Evolutionary conservation across 2,888 invertebrate genomes (phyloP).

Genomic region (Noctua janthina): DNA sequence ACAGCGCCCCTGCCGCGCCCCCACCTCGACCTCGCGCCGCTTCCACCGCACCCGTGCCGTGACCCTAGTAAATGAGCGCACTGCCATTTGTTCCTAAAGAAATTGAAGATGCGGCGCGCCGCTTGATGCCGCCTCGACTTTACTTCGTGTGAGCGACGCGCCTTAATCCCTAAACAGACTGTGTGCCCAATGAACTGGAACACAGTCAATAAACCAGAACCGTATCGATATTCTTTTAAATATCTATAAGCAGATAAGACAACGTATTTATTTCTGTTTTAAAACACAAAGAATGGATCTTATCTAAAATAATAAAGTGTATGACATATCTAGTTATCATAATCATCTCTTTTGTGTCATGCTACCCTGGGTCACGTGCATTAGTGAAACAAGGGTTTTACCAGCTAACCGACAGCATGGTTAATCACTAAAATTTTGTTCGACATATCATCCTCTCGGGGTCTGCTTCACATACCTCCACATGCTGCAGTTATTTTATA

Average conservation of each 20-base stretch:
- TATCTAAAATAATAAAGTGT: slow-evolving; percentile 36
- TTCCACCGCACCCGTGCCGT: no score
- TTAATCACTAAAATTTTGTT: background rate
- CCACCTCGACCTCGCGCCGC: no score
- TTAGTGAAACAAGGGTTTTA: background rate
- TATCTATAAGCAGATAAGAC: slow-evolving; percentile 40
- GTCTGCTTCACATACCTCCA: background rate
- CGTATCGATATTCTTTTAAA: slow-evolving; percentile 14
- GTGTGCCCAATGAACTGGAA: background rate
- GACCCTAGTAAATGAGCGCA: no score
- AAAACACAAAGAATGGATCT: slow-evolving; percentile 27
- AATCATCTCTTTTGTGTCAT: slow-evolving; percentile 14
- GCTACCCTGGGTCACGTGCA: background rate
- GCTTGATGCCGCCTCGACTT: no score
- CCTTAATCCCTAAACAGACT: slow-evolving; percentile 17
- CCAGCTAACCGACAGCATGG: background rate
- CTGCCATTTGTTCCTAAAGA: no score
- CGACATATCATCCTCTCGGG: background rate
- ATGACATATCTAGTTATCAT: slow-evolving; percentile 14
- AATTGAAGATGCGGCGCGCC: no score
- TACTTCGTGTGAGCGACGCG: no score
- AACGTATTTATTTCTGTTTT: slow-evolving; percentile 31
- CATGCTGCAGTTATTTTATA: background rate
- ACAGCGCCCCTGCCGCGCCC: no score
- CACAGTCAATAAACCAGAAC: slow-evolving; percentile 18